phyloP scores from a whole-genome alignment of 2,888 invertebrate genomes.

The Hirtodrosophila alboralis region DNA sequence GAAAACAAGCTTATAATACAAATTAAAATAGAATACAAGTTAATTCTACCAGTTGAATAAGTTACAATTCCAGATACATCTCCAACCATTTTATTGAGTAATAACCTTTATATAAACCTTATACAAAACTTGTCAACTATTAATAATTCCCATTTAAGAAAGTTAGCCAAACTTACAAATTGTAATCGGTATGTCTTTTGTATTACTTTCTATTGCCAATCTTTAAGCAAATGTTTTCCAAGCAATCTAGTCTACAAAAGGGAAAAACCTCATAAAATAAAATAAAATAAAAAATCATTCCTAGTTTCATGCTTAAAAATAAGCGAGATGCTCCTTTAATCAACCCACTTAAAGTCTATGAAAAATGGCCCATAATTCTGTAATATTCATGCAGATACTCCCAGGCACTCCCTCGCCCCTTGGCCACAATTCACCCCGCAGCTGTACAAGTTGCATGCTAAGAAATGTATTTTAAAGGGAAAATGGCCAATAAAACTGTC shows the following conservation, averaged over 20 bases:
- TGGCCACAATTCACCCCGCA: not conserved
- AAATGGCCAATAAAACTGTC: conserved; percentile 75
- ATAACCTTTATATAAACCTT: too few species aligned
- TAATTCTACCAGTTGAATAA: too few species aligned
- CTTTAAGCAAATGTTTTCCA: too few species aligned
- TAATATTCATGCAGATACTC: conserved; percentile 30
- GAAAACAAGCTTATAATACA: too few species aligned
- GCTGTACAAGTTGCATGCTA: conserved; percentile 26
- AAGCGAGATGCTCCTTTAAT: conserved; percentile 25
- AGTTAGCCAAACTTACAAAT: too few species aligned
- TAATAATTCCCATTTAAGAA: too few species aligned
- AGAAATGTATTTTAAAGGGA: conserved; percentile 37
- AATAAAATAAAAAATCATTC: not conserved
- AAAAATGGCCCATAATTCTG: conserved; percentile 50
- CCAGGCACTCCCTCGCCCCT: not conserved
- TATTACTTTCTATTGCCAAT: too few species aligned
- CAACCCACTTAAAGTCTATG: conserved; percentile 47
- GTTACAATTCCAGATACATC: too few species aligned
- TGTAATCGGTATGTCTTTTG: too few species aligned
- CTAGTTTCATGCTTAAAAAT: conserved; percentile 8
- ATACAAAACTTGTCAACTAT: too few species aligned
- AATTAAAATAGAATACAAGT: too few species aligned
- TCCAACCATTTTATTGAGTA: too few species aligned
- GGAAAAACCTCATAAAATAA: not conserved
- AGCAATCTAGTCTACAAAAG: not conserved